Conservation (phyloP, 1,140 invertebrate genomes). For the Asbolus verrucosus region DNA sequence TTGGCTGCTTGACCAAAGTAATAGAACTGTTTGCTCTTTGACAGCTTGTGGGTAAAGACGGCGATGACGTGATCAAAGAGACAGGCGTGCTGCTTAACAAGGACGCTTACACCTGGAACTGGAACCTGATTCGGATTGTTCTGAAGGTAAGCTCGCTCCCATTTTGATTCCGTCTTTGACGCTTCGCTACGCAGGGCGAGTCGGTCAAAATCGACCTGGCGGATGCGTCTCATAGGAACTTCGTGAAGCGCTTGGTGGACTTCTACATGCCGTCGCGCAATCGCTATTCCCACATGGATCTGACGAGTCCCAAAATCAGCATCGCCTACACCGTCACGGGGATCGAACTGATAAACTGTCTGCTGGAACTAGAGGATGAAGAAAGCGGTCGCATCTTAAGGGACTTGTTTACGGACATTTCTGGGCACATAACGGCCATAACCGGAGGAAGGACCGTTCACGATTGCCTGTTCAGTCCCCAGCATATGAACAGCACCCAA, state of each 20-base stretch:
- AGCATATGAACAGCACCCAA: conserved; percentile 87
- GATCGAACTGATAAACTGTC: conserved; percentile 82
- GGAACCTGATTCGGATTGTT: conserved; percentile 83
- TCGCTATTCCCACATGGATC: conserved; percentile 82
- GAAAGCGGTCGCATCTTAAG: conserved; percentile 75
- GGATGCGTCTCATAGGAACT: conserved; percentile 82
- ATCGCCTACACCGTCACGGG: conserved; percentile 78
- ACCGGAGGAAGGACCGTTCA: conserved; percentile 80
- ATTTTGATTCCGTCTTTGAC: conserved; percentile 7
- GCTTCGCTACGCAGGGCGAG: conserved; percentile 3
- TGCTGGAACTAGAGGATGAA: conserved; percentile 72
- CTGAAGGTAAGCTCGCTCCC: conserved; percentile 73
- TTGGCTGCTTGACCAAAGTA: too few relatives aligned
- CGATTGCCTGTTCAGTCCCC: conserved; percentile 90
- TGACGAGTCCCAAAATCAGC: conserved; percentile 66
- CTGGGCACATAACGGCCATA: conserved; percentile 80
- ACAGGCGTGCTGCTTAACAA: conserved; percentile 80
- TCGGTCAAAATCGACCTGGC: conserved; percentile 69
- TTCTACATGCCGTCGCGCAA: conserved; percentile 91
- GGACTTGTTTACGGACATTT: conserved; percentile 86
- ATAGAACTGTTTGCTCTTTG: conserved; percentile 51
- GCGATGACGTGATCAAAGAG: conserved; percentile 78
- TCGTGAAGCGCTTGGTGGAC: conserved; percentile 83
- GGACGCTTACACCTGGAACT: conserved; percentile 83
- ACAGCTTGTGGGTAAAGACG: conserved; percentile 68